Conservation (phyloP, 2,888 invertebrate species). For the Zaprionus obscuricornis region DNA sequence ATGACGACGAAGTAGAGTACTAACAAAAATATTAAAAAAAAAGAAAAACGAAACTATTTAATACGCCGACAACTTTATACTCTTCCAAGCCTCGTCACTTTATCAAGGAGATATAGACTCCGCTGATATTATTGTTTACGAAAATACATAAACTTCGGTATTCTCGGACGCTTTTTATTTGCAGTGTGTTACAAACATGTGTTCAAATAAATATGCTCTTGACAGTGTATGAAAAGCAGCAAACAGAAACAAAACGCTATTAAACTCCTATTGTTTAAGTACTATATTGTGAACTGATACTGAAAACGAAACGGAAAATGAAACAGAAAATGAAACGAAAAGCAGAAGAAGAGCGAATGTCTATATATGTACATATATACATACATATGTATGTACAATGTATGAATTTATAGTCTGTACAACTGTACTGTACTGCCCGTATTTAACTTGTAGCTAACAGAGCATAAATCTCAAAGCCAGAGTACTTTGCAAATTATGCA, state of each 20-base stretch:
- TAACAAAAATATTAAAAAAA: constrained; percentile 19
- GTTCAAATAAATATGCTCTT: too few species aligned
- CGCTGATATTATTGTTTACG: too few species aligned
- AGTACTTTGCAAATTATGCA: constrained; percentile 78
- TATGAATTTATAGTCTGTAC: background rate
- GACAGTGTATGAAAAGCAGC: constrained; percentile 58
- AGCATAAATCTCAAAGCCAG: constrained; percentile 80
- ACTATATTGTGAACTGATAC: constrained; percentile 80
- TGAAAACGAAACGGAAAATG: constrained; percentile 59
- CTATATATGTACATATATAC: constrained; percentile 12
- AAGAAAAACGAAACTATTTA: too few species aligned
- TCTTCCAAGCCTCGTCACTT: too few species aligned
- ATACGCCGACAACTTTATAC: too few species aligned
- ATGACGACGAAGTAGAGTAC: constrained; percentile 23
- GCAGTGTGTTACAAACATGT: too few species aligned
- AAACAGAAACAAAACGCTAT: constrained; percentile 71
- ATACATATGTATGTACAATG: constrained; percentile 33
- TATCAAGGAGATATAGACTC: too few species aligned
- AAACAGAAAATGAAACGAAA: constrained; percentile 39
- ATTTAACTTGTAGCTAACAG: constrained; percentile 80
- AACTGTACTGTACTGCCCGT: constrained; percentile 28
- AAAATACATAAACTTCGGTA: too few species aligned
- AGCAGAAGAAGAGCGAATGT: constrained; percentile 4
- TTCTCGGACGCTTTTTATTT: too few species aligned
- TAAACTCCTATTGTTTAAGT: constrained; percentile 81